These are phyloP conservation scores for Lagorchestes hirsutus DNA, from an alignment of 2,797 vertebrate species.

Conservation along the genomic window DNA sequence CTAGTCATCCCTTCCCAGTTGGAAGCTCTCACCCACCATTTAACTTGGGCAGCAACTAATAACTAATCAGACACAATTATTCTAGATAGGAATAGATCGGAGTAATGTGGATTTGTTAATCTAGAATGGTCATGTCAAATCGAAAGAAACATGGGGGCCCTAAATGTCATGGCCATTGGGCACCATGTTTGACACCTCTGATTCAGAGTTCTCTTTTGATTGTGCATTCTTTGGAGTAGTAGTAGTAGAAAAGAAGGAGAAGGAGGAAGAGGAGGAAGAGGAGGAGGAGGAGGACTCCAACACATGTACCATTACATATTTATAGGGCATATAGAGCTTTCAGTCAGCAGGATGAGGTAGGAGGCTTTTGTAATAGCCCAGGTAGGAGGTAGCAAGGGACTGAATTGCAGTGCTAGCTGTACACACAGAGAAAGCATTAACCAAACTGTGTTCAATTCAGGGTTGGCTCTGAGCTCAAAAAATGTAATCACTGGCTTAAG, in stretches of 20 bases:
- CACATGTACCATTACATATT: neutral
- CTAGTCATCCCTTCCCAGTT: neutral
- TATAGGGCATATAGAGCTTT: neutral
- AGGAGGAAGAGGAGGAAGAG: too few species aligned
- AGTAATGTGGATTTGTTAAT: neutral
- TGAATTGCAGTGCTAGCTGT: slow-evolving; percentile 10
- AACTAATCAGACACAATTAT: neutral
- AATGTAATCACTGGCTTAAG: slow-evolving; percentile 50
- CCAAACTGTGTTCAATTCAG: neutral
- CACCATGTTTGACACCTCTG: neutral
- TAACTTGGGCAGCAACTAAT: neutral
- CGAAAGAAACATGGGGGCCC: neutral
- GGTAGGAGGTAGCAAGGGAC: neutral
- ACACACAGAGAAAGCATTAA: neutral
- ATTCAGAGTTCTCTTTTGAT: neutral
- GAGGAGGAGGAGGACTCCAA: neutral
- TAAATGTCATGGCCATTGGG: too few species aligned
- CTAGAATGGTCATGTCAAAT: neutral
- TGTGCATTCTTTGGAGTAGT: neutral
- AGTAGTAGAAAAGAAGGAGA: too few species aligned
- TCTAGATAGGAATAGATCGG: neutral
- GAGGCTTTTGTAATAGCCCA: neutral
- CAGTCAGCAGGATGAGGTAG: neutral
- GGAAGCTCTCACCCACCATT: neutral
- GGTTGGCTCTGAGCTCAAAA: slow-evolving; percentile 44